These are phyloP conservation scores for Polietes domitor DNA, from an alignment of 2,888 invertebrate species.

Conservation along the genomic window DNA sequence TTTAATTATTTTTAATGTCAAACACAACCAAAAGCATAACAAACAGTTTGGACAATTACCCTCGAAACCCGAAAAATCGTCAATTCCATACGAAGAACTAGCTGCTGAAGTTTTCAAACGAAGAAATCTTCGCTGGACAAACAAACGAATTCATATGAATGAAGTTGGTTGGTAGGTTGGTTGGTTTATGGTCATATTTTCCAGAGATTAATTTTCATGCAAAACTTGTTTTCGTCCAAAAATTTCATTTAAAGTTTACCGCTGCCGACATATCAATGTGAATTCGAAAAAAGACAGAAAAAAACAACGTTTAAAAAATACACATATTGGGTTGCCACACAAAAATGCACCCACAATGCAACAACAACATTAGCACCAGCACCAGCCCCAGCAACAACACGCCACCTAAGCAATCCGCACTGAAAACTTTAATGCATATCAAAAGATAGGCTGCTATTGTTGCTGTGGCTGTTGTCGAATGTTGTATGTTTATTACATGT, in stretches of 20 bases:
- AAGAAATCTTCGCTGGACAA: constrained; percentile 1
- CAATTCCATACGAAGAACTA: not conserved
- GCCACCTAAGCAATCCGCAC: not conserved
- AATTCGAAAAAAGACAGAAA: constrained; percentile 5
- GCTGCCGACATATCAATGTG: constrained; percentile 57
- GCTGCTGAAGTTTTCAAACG: not conserved
- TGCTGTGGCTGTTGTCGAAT: not conserved
- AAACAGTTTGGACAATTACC: constrained; percentile 44
- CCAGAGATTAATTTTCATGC: constrained; percentile 56
- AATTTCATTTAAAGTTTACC: constrained; percentile 64
- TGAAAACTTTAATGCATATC: constrained; percentile 50
- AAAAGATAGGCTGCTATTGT: not conserved
- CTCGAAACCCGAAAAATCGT: not conserved
- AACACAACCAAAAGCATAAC: constrained; percentile 62
- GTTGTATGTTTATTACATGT: constrained; percentile 59
- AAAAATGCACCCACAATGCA: constrained; percentile 48
- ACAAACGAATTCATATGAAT: not conserved
- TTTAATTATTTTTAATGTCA: constrained; percentile 69
- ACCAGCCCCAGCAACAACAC: not conserved
- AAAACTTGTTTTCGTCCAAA: constrained; percentile 57
- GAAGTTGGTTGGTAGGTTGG: not conserved
- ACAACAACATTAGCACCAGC: not conserved
- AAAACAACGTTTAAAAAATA: not conserved
- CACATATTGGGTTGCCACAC: not conserved
- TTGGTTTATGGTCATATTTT: not conserved